Evolutionary conservation across 2,113 vertebrate genomes (phyloP).

Genomic region (Oreochromis niloticus): DNA sequence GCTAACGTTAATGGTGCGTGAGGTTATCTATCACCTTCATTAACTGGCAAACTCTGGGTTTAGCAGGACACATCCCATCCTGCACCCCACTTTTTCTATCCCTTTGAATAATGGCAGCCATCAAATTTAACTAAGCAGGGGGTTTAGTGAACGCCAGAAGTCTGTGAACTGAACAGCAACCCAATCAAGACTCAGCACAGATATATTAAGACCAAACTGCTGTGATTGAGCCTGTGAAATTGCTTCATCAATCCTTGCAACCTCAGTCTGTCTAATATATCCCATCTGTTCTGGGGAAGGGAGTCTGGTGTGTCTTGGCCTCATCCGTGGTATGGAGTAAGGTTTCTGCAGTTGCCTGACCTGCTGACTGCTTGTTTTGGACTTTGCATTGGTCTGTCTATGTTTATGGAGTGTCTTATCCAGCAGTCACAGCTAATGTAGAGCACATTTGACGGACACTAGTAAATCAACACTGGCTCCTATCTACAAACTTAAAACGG

Average conservation of each 20-base stretch:
- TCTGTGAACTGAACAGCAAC: not conserved
- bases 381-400: slow-evolving; percentile 21
- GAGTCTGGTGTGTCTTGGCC: slow-evolving; percentile 33
- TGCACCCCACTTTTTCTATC: not conserved
- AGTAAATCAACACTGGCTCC: not conserved
- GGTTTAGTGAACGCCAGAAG: not conserved
- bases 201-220: not conserved
- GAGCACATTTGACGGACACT: not conserved
- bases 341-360: slow-evolving; percentile 15
- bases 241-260: slow-evolving; percentile 3
- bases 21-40: not conserved
- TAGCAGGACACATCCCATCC: not conserved
- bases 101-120: slow-evolving; percentile 10
- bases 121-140: not conserved
- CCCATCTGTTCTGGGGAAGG: slow-evolving; percentile 15
- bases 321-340: not conserved
- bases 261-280: slow-evolving; percentile 8
- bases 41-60: not conserved
- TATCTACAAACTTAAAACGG: not conserved
- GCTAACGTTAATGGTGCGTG: not conserved
- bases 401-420: slow-evolving; percentile 34
- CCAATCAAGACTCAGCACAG: not conserved
- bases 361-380: slow-evolving; percentile 46
- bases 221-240: not conserved
- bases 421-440: not conserved